Evolutionary conservation across 1,140 invertebrate species (phyloP), one percentile per base, ranked within the genome.

Genomic region (Bombus confusus): DNA sequence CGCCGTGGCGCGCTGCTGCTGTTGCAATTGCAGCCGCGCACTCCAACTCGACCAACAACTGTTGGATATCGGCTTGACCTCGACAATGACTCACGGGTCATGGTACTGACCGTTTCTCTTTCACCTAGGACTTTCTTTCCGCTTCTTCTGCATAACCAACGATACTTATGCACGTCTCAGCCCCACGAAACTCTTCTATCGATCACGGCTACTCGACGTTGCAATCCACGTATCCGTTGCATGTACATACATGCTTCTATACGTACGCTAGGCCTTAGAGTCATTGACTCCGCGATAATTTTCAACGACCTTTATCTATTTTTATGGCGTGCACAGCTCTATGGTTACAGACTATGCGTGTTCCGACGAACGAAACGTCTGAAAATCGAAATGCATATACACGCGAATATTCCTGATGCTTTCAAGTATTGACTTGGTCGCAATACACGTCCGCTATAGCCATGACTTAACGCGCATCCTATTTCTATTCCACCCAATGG

Each of bases 41-140:
- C 74, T 62, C 59, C 57, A 34, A 18, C 73, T 57, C 73, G 18
- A 59, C 31, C 47, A 41, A 18, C 57, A 74, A 80, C 72, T 68
- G 83, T 80, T 43, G 77, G 83, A 73, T 85, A 85, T 80, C 78
- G 71, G 59, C n/a, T 64, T 85, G 68, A 81, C 83, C 83, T 85
- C 83, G 83, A 31, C 83, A 85, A 80, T 85, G 83, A 85, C 83
- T 85, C 83, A 85, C 41, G 57, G 83, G 78, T 85, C 83, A 74
- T 78, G 71, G 83, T 81, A 64, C 78, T 59, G 83, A 80, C 78
- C 78, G 69, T 85, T 80, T 68, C 78, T 85, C 71, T 74, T 80
- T 85, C 83, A 74, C 78, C 77, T 80, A 81, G 25, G 57, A 80
- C 69, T 47, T 80, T 64, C 57, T 73, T 80, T 73, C 12, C 57